Evolutionary conservation across 2,797 vertebrate species (phyloP).

Genomic region (Salarias fasciatus): DNA sequence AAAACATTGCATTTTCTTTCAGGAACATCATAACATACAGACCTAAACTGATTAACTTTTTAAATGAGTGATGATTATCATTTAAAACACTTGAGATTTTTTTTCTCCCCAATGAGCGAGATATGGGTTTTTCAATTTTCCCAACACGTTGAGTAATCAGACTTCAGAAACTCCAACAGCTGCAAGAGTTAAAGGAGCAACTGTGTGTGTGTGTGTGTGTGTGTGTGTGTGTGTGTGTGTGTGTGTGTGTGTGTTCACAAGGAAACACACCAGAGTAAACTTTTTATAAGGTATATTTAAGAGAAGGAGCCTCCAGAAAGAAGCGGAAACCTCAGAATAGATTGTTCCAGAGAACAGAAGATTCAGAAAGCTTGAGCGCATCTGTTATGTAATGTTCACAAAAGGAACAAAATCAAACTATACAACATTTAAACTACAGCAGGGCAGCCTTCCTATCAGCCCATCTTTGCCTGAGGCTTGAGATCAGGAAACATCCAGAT

Average conservation of each 20-base stretch:
- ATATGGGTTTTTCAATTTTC: too few relatives aligned
- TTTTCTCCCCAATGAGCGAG: background rate
- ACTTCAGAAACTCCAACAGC: too few relatives aligned
- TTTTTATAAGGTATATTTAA: too few relatives aligned
- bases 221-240: too few relatives aligned
- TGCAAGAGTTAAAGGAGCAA: too few relatives aligned
- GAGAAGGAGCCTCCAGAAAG: slow-evolving; percentile 2
- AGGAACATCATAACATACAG: background rate
- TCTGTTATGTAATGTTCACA: slow-evolving; percentile 61
- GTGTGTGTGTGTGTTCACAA: too few relatives aligned
- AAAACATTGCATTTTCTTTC: background rate
- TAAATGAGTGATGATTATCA: slow-evolving; percentile 11
- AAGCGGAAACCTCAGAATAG: slow-evolving; percentile 25
- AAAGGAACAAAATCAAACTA: slow-evolving; percentile 53
- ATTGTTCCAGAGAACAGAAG: slow-evolving; percentile 29
- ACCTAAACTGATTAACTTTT: slow-evolving; percentile 7
- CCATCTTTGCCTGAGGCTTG: slow-evolving; percentile 48
- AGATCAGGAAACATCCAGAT: slow-evolving; percentile 65
- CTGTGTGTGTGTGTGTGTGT: too few relatives aligned
- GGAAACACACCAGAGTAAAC: too few relatives aligned
- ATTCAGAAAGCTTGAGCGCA: slow-evolving; percentile 22
- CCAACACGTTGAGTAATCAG: too few relatives aligned
- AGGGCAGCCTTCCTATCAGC: slow-evolving; percentile 37
- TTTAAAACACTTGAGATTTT: slow-evolving; percentile 1
- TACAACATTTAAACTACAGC: slow-evolving; percentile 38